Evolutionary conservation across 1,140 invertebrate genomes (phyloP), one percentile per base, ranked within the genome.

Genomic region (Drosophila lini): DNA sequence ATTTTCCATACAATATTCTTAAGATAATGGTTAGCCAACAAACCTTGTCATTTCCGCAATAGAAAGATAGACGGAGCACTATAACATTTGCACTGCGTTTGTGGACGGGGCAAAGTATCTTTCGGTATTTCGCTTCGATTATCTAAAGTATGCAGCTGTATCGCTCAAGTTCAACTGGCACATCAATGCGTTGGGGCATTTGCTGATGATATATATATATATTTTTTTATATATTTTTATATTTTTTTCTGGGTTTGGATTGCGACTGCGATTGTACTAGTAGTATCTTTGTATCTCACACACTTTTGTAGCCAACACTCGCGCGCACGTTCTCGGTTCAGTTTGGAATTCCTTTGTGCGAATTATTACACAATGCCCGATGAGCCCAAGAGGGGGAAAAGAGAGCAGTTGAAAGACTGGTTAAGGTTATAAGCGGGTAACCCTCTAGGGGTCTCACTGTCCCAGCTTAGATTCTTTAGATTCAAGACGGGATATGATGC

Each of bases 31-130:
- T 47, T 11, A 34, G 28, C 25, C 16, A 80, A 71, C 84, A 60
- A 84, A 89, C 84, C 84, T 89, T 79, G 84, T 89, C 84, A 89
- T 89, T 81, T 89, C 85, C 85, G 70, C 60, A 83, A 89, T 68
- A 48, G 36, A 70, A 32, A 25, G 32, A 32, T 53, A 38, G 22
- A 50, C 61, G 36, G 53, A 67, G 25, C 28, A 68, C 67, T 89
- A 86, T 47, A 83, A 78, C 84, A 89, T 89, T 88, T 74, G 83
- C 83, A 80, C 68, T 44, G 76, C 41, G 41, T 69, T 59, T 58
- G 50, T 38, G 31, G 5, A 48, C 52, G 75, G 31, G 61, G 48
- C 50, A 53, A 62, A 59, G 71, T 76, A 78, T 78, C 61, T 80
- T 59, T 67, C 31, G 32, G 78, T 85, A 52, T 80, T 70, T 75